Base-by-base conservation (phyloP, 2,113 vertebrate species). In the Gambusia affinis region DNA sequence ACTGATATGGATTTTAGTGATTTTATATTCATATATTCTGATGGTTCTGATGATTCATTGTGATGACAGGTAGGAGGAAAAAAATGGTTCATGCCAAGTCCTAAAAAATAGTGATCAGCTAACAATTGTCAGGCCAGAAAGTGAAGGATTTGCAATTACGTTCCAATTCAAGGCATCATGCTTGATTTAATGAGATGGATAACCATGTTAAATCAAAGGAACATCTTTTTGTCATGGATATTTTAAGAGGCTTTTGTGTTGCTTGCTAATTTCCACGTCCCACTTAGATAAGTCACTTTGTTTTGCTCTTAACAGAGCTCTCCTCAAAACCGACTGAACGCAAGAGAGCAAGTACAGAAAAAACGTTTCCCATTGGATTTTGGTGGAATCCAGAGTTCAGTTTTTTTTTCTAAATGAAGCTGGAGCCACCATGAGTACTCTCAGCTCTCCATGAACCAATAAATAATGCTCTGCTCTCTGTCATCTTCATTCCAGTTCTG, bases 251-350 rank as follows among this genome's bases (percentile, higher is more conserved):
- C 19, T 17, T 54, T 12, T 64, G 60, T 10, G 37, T 8, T 63
- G 31, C 24, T 66, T 33, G 72, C 68, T 70, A 67, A 74, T 76
- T 70, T 14, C 8, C 64, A 24, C 8, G 29, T 57, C 62, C 69
- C 54, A 65, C 62, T 71, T 60, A 22, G 51, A 67, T 66, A 35
- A 51, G 63, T 28, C 64, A 62, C 30, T 60, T 24, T 12, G 4
- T 27, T 12, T 44, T 27, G 78, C 63, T 61, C 72, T 30, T 11
- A 29, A 42, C 54, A 67, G 30, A 51, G 60, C 44, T 68, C 42
- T 69, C n/a, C 22, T 6, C 5, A 33, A 17, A 69, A 76, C 37
- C 31, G 60, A 83, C 35, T 33, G 19, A n/a, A 63, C 15, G 47
- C 29, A 60, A 67, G 54, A 19, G 30, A 51, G 29, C 37, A 64